Evolutionary conservation across 2,797 vertebrate genomes (phyloP).

Genomic region (Rhodeus uyekii): DNA sequence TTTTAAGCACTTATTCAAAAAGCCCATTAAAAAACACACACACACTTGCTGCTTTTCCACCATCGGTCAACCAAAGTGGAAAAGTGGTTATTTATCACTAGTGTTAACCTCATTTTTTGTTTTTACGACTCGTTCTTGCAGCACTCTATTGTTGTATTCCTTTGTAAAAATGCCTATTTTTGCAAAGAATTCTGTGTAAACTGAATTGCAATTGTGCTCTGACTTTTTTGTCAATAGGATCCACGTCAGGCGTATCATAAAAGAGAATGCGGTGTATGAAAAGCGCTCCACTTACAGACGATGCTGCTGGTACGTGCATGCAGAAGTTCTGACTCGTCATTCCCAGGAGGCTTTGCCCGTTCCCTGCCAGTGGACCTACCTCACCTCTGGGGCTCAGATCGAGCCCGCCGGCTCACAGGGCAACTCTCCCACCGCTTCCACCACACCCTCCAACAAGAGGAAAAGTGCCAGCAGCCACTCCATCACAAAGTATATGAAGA

Average conservation of each 20-base stretch:
- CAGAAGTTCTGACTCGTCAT: conserved; percentile 83
- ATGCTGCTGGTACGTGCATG: conserved; percentile 93
- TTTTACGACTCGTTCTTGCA: background rate
- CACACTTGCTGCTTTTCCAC: background rate
- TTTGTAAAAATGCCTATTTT: background rate
- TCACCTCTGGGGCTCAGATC: conserved; percentile 77
- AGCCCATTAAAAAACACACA: background rate
- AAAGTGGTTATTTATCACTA: background rate
- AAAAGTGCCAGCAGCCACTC: conserved; percentile 88
- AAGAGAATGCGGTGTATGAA: conserved; percentile 88
- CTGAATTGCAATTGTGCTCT: no score
- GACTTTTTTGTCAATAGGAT: conserved; percentile 69
- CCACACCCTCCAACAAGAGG: conserved; percentile 76
- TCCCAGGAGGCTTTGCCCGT: conserved; percentile 85
- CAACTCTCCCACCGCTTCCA: conserved; percentile 72
- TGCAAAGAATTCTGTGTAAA: background rate
- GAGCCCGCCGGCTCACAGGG: conserved; percentile 71
- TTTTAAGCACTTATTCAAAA: background rate
- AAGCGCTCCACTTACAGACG: conserved; percentile 85
- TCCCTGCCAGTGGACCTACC: conserved; percentile 93
- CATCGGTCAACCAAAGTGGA: background rate
- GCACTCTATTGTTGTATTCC: background rate
- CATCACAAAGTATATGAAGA: conserved; percentile 97
- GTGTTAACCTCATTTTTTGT: background rate
- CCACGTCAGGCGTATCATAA: conserved; percentile 87